phyloP scores from a whole-genome alignment of 1,140 invertebrate genomes.

The Caenorhabditis briggsae region DNA sequence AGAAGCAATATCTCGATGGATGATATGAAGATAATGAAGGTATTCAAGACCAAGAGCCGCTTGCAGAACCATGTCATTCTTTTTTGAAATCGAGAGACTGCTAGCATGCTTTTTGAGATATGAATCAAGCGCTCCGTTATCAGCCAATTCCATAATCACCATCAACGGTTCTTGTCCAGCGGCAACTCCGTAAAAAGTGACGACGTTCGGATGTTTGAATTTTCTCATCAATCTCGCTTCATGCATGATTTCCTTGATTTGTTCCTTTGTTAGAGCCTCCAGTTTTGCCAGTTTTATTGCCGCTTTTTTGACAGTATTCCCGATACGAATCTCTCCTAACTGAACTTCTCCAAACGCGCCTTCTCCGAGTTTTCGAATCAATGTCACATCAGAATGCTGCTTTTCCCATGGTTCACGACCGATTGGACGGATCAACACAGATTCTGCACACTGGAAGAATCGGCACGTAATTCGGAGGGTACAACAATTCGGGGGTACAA shows the following conservation, averaged over 20 bases:
- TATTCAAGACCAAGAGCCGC: slow-evolving; percentile 87
- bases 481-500: no score
- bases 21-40: slow-evolving; percentile 93
- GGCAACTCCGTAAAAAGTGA: slow-evolving; percentile 93
- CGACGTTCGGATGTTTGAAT: slow-evolving; percentile 93
- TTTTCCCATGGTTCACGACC: slow-evolving; percentile 44
- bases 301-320: slow-evolving; percentile 35
- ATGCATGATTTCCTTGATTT: slow-evolving; percentile 66
- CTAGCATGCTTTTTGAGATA: slow-evolving; percentile 69
- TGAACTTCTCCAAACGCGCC: slow-evolving; percentile 58
- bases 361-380: slow-evolving; percentile 52
- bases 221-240: slow-evolving; percentile 91
- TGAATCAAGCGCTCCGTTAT: slow-evolving; percentile 79
- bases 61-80: slow-evolving; percentile 53
- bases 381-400: slow-evolving; percentile 42
- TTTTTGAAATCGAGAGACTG: not conserved
- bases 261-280: slow-evolving; percentile 63
- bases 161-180: slow-evolving; percentile 97
- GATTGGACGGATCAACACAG: slow-evolving; percentile 3
- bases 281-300: slow-evolving; percentile 60
- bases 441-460: slow-evolving; percentile 2
- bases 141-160: slow-evolving; percentile 94
- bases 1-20: slow-evolving; percentile 93
- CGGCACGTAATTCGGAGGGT: not conserved
- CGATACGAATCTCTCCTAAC: slow-evolving; percentile 27